Evolutionary conservation across 2,113 vertebrate species (phyloP).

Genomic region (Catharus bicknelli): DNA sequence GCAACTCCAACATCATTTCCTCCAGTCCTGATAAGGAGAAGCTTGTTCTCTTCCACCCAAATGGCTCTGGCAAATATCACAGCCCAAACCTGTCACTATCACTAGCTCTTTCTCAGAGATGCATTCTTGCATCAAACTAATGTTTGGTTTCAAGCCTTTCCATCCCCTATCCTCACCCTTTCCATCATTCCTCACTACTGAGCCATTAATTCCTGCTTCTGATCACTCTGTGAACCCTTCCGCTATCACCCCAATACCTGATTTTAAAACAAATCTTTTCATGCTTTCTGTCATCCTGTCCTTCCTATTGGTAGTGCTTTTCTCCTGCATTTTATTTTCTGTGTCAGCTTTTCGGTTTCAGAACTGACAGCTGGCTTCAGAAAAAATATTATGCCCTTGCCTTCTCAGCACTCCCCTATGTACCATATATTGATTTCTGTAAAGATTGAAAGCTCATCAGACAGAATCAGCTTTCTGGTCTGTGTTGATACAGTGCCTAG

Average conservation of each 20-base stretch:
- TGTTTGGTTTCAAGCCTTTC: background rate
- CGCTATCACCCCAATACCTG: background rate
- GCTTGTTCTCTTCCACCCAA: background rate
- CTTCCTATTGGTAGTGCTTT: background rate
- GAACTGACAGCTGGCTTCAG: background rate
- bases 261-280: background rate
- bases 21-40: background rate
- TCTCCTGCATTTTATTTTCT: background rate
- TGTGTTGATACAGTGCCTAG: background rate
- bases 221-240: background rate
- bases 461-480: background rate
- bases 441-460: background rate
- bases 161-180: background rate
- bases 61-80: background rate
- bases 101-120: background rate
- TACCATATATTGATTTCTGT: background rate
- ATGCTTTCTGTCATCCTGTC: background rate
- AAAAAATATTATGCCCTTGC: background rate
- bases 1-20: background rate
- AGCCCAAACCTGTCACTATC: background rate
- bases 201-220: background rate
- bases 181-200: background rate
- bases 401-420: background rate
- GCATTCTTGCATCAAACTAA: background rate
- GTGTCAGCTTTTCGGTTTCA: background rate